phyloP scores from a whole-genome alignment of 2,113 vertebrate genomes.

The Equus quagga region DNA sequence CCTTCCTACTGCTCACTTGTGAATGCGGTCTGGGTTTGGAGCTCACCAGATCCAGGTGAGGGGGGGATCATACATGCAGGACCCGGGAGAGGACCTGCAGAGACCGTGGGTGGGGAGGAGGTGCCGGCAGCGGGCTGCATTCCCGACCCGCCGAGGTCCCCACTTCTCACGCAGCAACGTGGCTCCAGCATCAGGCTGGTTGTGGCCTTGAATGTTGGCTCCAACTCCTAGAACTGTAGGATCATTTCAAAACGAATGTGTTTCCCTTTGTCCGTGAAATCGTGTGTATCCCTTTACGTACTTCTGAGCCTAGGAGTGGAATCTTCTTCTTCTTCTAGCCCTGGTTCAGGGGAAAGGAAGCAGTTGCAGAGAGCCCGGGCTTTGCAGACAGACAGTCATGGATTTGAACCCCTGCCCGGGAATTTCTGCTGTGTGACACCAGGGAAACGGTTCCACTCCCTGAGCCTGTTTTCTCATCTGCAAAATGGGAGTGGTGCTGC shows the following conservation, averaged over 20 bases:
- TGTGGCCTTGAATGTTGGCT: background rate
- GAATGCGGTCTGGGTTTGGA: background rate
- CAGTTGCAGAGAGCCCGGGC: accelerated
- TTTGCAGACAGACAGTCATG: background rate
- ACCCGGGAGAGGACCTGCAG: background rate
- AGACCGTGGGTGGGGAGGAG: accelerated
- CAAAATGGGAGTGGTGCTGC: background rate
- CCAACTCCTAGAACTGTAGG: background rate
- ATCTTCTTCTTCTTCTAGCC: background rate
- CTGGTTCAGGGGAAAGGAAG: background rate
- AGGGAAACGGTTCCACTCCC: no score
- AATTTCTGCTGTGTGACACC: background rate
- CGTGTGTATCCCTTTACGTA: accelerated
- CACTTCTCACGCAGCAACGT: background rate
- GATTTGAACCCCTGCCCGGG: background rate
- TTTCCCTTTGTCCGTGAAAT: background rate
- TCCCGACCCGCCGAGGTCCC: background rate
- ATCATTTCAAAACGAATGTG: accelerated
- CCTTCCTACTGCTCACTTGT: accelerated
- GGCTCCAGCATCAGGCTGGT: accelerated
- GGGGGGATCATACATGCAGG: accelerated
- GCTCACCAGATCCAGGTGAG: accelerated
- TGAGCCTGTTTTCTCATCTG: background rate
- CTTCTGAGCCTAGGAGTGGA: background rate
- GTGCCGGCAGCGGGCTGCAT: no score